phyloP scores from a whole-genome alignment of 2,888 invertebrate species.

The Drosophila neoperkinsi region DNA sequence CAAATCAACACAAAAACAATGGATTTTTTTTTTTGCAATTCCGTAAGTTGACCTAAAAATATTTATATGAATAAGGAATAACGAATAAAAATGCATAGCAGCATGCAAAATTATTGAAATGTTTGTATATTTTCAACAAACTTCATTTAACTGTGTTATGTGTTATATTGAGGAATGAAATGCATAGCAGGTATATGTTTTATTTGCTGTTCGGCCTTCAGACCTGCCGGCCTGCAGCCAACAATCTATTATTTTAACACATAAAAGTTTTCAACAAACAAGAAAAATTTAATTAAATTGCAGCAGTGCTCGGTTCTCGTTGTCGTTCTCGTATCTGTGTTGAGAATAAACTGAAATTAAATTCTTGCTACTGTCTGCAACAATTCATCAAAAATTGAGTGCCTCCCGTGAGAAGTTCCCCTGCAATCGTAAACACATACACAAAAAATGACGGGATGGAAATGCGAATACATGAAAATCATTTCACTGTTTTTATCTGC shows the following conservation, averaged over 20 bases:
- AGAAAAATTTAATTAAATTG: slow-evolving; percentile 46
- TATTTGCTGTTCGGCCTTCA: slow-evolving; percentile 15
- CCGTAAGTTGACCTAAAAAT: not conserved
- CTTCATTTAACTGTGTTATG: not conserved
- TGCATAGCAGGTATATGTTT: not conserved
- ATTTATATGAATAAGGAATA: not conserved
- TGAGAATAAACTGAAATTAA: slow-evolving; percentile 23
- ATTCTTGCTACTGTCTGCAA: slow-evolving; percentile 27
- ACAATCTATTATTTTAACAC: slow-evolving; percentile 23
- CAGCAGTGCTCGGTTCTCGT: not conserved
- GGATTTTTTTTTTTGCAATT: not conserved
- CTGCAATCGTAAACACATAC: not conserved
- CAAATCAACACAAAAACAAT: not conserved
- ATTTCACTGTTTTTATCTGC: slow-evolving; percentile 28
- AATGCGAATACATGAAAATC: slow-evolving; percentile 31
- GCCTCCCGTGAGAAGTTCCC: slow-evolving; percentile 7
- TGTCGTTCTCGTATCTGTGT: not conserved
- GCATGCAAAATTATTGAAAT: not conserved
- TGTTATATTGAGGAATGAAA: not conserved
- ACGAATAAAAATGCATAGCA: not conserved
- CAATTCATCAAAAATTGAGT: slow-evolving; percentile 19
- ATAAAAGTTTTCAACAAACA: slow-evolving; percentile 17
- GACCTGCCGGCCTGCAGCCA: not conserved
- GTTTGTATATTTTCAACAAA: not conserved
- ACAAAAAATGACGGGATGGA: slow-evolving; percentile 7